These are phyloP conservation scores for Trachurus trachurus DNA, from an alignment of 2,797 vertebrate genomes.

Conservation along the genomic window DNA sequence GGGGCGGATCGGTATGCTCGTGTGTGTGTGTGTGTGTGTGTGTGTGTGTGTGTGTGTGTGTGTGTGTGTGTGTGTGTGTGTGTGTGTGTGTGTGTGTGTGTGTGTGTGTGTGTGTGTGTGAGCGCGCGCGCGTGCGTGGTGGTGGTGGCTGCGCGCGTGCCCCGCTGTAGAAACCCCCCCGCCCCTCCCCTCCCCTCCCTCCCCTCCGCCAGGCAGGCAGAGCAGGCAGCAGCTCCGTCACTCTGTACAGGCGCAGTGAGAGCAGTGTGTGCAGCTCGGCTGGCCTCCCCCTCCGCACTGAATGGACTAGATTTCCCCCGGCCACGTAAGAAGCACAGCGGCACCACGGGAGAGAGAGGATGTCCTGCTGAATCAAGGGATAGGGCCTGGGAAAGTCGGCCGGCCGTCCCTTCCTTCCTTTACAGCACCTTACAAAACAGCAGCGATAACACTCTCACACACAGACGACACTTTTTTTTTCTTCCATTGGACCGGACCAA, in stretches of 20 bases:
- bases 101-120: too few relatives aligned
- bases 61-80: background rate
- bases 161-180: slow-evolving; percentile 48
- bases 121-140: too few relatives aligned
- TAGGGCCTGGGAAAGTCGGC: slow-evolving; percentile 87
- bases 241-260: slow-evolving; percentile 42
- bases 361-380: slow-evolving; percentile 91
- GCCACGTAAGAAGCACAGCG: slow-evolving; percentile 94
- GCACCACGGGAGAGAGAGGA: slow-evolving; percentile 85
- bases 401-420: slow-evolving; percentile 81
- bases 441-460: slow-evolving; percentile 24
- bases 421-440: slow-evolving; percentile 51
- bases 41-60: background rate
- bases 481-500: slow-evolving; percentile 48
- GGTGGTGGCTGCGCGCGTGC: background rate
- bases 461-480: slow-evolving; percentile 50
- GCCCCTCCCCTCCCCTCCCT: background rate
- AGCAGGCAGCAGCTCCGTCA: slow-evolving; percentile 59
- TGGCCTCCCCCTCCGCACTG: slow-evolving; percentile 77
- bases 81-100: background rate
- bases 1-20: slow-evolving; percentile 64
- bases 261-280: slow-evolving; percentile 81
- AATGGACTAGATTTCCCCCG: slow-evolving; percentile 85
- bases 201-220: too few relatives aligned
- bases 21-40: background rate